phyloP scores from a whole-genome alignment of 2,797 vertebrate genomes.

The Halcyon chelicuti region DNA sequence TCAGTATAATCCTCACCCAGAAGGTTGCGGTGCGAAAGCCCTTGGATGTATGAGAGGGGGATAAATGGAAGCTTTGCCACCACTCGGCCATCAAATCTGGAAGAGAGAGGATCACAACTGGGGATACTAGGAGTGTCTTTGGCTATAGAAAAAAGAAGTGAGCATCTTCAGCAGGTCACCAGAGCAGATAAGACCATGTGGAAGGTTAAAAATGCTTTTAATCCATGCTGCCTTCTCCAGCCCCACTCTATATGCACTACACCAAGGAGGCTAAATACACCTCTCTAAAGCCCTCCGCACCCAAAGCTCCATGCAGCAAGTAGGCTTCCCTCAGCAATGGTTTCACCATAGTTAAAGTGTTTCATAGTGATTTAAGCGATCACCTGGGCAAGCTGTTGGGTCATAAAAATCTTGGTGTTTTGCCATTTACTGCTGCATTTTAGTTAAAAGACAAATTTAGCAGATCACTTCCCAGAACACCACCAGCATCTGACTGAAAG shows the following conservation, averaged over 20 bases:
- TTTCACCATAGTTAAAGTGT: neutral
- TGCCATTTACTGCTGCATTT: neutral
- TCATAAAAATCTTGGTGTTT: neutral
- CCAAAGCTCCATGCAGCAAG: neutral
- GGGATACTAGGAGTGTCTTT: neutral
- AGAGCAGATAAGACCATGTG: neutral
- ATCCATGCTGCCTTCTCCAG: neutral
- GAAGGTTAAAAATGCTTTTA: neutral
- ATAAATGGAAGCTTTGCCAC: conserved; percentile 96
- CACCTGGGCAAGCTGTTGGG: neutral
- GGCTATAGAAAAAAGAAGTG: neutral
- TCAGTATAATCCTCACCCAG: conserved; percentile 97
- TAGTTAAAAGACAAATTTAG: neutral
- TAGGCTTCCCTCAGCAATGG: neutral
- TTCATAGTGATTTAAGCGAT: neutral
- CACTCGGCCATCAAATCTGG: conserved; percentile 95
- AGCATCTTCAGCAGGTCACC: neutral
- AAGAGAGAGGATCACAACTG: neutral
- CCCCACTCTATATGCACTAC: neutral
- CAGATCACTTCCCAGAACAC: neutral
- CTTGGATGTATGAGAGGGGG: conserved; percentile 95
- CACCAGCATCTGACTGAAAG: neutral
- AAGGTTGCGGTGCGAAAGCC: conserved; percentile 94
- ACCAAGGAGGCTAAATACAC: neutral
- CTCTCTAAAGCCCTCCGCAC: neutral